A percentile compares a stretch with the other conserved stretches of the same genome.
Conservation (phyloP, 2,113 vertebrate species). For the Henicopernis longicauda region DNA sequence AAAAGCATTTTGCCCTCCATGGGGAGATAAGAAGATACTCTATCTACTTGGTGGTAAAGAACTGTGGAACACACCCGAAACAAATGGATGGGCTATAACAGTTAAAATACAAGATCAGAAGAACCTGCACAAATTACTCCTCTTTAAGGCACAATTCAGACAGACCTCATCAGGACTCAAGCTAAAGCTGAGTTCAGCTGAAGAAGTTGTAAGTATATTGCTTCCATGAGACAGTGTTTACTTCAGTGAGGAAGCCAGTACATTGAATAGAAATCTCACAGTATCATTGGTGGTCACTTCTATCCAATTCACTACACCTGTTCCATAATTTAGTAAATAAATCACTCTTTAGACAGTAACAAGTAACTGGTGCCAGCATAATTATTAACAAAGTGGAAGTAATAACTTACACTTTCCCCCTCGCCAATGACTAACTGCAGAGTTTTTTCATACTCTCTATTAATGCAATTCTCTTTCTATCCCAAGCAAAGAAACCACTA, state of each 20-base stretch:
- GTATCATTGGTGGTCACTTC: rapidly evolving
- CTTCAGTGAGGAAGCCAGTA: neutral
- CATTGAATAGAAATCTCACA: neutral
- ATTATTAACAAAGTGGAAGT: neutral
- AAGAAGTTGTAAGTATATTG: neutral
- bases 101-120: neutral
- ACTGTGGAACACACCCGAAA: neutral
- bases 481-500: neutral
- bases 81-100: neutral
- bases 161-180: neutral
- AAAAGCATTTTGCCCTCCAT: neutral
- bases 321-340: neutral
- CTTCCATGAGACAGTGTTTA: neutral
- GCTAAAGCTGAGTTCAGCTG: neutral
- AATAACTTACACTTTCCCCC: neutral
- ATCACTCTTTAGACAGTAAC: neutral
- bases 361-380: neutral
- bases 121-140: neutral
- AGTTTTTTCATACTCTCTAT: neutral
- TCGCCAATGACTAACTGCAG: neutral
- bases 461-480: neutral
- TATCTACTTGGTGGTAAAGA: neutral
- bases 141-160: neutral
- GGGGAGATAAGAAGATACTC: neutral
- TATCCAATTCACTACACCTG: neutral